Evolutionary conservation across 2,797 vertebrate species (phyloP).

Genomic region (Hypotaenidia philippensis): DNA sequence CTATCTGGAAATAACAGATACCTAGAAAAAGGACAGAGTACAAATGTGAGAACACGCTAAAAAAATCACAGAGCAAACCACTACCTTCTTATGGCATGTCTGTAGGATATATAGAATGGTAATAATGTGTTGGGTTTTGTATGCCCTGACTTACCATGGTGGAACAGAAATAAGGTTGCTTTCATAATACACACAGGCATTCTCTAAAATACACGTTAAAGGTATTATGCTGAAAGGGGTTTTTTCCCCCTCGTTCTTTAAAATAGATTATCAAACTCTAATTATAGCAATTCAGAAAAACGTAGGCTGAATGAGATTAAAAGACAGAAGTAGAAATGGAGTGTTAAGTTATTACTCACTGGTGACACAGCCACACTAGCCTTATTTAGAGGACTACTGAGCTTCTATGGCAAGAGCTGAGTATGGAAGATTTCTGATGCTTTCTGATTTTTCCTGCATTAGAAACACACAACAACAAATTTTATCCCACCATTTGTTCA

Average conservation of each 20-base stretch:
- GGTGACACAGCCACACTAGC: background rate
- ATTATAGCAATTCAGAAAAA: background rate
- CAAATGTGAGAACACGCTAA: background rate
- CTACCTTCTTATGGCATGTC: background rate
- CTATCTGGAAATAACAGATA: background rate
- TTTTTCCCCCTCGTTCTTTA: background rate
- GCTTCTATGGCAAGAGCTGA: background rate
- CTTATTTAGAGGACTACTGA: background rate
- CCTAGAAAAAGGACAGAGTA: background rate
- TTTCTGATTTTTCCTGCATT: background rate
- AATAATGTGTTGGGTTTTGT: background rate
- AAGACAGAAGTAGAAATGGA: background rate
- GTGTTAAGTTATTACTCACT: background rate
- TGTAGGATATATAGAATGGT: background rate
- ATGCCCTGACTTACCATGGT: background rate
- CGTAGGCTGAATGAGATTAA: background rate
- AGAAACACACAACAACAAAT: background rate
- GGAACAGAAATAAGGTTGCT: background rate
- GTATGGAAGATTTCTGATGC: background rate
- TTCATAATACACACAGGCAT: background rate
- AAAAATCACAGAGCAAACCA: background rate
- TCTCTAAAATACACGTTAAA: background rate
- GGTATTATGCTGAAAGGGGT: background rate
- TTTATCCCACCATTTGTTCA: background rate
- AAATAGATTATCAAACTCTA: background rate